phyloP scores from a whole-genome alignment of 1,140 invertebrate genomes.

The Lasaia peninsularis region DNA sequence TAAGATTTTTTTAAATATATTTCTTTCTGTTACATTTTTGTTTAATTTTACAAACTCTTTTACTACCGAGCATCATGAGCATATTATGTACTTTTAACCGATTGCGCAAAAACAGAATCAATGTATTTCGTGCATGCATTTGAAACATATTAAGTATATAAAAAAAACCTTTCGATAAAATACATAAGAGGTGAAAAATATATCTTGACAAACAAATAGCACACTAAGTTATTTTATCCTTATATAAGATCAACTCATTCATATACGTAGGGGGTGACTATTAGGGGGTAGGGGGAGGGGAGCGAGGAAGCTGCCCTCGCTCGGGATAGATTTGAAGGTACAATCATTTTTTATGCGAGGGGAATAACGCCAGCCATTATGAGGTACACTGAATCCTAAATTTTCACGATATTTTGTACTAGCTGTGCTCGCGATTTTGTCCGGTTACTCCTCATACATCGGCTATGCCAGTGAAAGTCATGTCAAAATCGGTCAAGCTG shows the following conservation, averaged over 20 bases:
- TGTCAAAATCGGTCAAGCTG: no score
- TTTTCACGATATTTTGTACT: neutral
- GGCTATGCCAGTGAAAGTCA: no score
- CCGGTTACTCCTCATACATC: no score
- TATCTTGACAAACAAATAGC: slow-evolving; percentile 20
- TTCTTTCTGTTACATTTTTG: no score
- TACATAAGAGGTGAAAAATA: neutral
- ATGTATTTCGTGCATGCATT: no score
- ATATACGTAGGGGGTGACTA: slow-evolving; percentile 44
- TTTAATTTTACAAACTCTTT: no score
- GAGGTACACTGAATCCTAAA: slow-evolving; percentile 29
- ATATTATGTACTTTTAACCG: no score
- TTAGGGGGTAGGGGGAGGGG: slow-evolving; percentile 28
- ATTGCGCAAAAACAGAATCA: no score
- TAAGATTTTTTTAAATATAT: no score
- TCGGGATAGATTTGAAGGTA: slow-evolving; percentile 74
- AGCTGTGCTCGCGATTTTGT: no score
- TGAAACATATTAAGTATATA: slow-evolving; percentile 23
- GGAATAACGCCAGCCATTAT: slow-evolving; percentile 48
- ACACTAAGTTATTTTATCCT: slow-evolving; percentile 39
- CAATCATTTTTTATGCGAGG: slow-evolving; percentile 77
- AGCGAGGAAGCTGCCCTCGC: slow-evolving; percentile 52
- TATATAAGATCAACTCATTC: slow-evolving; percentile 51
- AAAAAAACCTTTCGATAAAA: no score
- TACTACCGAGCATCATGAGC: no score